phyloP scores from a whole-genome alignment of 2,888 invertebrate species.

The Agrochola litura region DNA sequence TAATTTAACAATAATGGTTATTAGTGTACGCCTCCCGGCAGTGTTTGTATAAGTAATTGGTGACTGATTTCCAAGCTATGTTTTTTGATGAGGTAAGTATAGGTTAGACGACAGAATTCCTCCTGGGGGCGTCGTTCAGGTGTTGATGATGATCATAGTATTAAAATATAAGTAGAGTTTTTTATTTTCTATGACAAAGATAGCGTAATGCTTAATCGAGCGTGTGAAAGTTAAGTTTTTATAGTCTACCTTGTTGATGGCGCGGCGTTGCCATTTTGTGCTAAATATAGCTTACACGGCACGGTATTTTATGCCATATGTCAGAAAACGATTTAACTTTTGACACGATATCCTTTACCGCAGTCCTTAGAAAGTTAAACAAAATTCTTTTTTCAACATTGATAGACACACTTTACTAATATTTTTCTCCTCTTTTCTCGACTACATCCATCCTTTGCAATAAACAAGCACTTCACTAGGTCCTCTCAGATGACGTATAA shows the following conservation, averaged over 20 bases:
- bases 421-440: background rate
- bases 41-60: slow-evolving; percentile 59
- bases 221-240: slow-evolving; percentile 2
- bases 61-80: slow-evolving; percentile 52
- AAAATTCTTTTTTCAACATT: background rate
- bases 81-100: slow-evolving; percentile 48
- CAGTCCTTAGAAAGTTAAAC: too few species aligned
- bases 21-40: slow-evolving; percentile 56
- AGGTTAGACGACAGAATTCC: slow-evolving; percentile 20
- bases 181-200: background rate
- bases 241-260: background rate
- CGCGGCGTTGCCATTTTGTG: background rate
- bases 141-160: slow-evolving; percentile 18
- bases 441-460: slow-evolving; percentile 17
- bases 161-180: slow-evolving; percentile 11
- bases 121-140: slow-evolving; percentile 39
- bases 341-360: background rate
- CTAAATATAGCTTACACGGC: background rate
- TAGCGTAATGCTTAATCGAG: background rate
- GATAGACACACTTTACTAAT: background rate
- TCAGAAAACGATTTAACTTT: background rate
- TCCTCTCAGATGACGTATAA: slow-evolving; percentile 47
- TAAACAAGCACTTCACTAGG: slow-evolving; percentile 35
- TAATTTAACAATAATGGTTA: slow-evolving; percentile 73
- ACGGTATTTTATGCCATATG: background rate